These are phyloP conservation scores for Whitmania pigra DNA, from an alignment of 1,140 invertebrate species.

Conservation along the genomic window DNA sequence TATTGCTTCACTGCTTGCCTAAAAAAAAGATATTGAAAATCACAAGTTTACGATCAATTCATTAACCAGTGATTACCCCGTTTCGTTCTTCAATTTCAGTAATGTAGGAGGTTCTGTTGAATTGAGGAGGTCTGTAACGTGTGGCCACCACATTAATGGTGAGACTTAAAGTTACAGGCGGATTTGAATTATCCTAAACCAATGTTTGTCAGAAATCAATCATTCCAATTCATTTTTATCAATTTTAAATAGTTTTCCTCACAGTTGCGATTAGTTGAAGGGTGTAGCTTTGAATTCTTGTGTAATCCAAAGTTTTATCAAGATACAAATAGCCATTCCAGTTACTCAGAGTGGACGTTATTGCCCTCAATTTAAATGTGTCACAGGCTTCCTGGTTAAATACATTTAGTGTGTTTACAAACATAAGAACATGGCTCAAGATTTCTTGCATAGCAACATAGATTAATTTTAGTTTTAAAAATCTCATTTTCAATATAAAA, in stretches of 20 bases:
- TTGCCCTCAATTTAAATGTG: too few relatives aligned
- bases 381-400: too few relatives aligned
- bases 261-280: neutral
- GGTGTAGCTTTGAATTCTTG: neutral
- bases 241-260: neutral
- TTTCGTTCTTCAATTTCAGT: neutral
- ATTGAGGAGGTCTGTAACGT: neutral
- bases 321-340: neutral
- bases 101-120: neutral
- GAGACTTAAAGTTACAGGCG: neutral
- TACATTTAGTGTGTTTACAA: too few relatives aligned
- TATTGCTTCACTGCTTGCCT: neutral
- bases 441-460: too few relatives aligned
- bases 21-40: neutral
- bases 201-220: neutral
- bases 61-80: neutral
- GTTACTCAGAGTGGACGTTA: too few relatives aligned
- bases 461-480: too few relatives aligned
- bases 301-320: slow-evolving; percentile 7
- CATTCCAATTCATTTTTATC: neutral
- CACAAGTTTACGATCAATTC: neutral
- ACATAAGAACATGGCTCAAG: too few relatives aligned
- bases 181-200: neutral
- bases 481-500: too few relatives aligned
- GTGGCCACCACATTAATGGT: neutral